Evolutionary conservation across 2,888 invertebrate species (phyloP), one percentile per base, ranked within the genome.

Genomic region (Lysandra bellargus): DNA sequence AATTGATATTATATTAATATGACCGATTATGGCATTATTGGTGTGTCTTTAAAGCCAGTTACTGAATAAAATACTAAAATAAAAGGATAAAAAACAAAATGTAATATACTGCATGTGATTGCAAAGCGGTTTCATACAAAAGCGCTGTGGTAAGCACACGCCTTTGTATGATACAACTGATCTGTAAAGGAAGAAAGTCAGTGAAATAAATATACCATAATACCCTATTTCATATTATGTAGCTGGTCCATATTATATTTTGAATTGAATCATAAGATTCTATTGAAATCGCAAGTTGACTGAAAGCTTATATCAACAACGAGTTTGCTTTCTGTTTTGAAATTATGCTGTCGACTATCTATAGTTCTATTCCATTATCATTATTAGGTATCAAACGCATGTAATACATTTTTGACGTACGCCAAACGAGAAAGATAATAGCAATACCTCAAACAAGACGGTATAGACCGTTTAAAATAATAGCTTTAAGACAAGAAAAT

Each of bases 371-470:
- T 30, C 4, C 33, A 23, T 64, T 64, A 30, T 61, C 61, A 7
- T n/a, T 69, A 33, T 30, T 12, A 69, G 64, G 12, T 30, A 69
- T 69, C 30, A 7, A 30, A 30, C 30, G 4, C 7, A 12, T 69
- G 64, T 69, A 30, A 69, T 69, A 69, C 33, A 69, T 69, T 69
- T 69, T 69, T 30, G 64, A 69, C 64, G 64, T 69, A 30, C 6
- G 37, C 69, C 14, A 69, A 69, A 64, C 30, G 64, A 64, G 61
- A 64, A 33, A 69, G 69, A 69, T 37, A 69, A 69, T 69, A 37
- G 33, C 33, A 14, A 14, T 37, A 69, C 17, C 33, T 69, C 69
- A 37, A 69, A 69, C 33, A 30, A 69, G 64, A 69, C 69, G 5
- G 69, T 37, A 69, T 6, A 14, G 17, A 33, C 37, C 69, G 33